A percentile compares a stretch with the other conserved stretches of the same genome.
Evolutionary conservation across 2,888 invertebrate genomes (phyloP).

Genomic region (Papilio protenor): DNA sequence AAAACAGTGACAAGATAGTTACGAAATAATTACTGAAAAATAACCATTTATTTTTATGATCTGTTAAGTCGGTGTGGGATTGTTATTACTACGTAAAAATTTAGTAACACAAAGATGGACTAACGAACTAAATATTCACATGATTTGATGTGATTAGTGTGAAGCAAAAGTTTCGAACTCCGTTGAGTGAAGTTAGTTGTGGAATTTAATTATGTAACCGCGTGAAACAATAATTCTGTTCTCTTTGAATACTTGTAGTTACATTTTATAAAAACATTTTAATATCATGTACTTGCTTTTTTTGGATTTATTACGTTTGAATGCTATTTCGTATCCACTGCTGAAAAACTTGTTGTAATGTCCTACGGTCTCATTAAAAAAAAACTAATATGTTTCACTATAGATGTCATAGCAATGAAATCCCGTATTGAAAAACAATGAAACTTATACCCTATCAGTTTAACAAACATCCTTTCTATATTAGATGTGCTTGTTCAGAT

Average conservation of each 20-base stretch:
- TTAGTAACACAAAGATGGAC: background rate
- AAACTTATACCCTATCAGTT: too few relatives aligned
- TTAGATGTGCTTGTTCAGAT: background rate
- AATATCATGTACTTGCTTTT: background rate
- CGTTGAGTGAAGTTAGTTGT: background rate
- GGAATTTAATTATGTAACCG: slow-evolving; percentile 13
- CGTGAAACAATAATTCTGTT: slow-evolving; percentile 19
- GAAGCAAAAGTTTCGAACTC: slow-evolving; percentile 13
- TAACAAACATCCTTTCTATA: background rate
- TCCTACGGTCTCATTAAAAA: too few relatives aligned
- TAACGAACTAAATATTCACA: slow-evolving; percentile 27
- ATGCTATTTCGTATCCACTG: background rate
- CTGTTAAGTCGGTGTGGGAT: background rate
- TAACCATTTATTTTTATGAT: background rate
- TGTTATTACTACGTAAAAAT: background rate
- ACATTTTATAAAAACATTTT: background rate
- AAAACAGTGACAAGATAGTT: too few relatives aligned
- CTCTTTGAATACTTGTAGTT: background rate
- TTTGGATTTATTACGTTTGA: background rate
- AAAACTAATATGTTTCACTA: too few relatives aligned
- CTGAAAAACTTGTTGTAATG: too few relatives aligned
- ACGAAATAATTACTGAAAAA: background rate
- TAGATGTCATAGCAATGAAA: too few relatives aligned
- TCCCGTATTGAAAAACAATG: too few relatives aligned
- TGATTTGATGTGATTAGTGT: slow-evolving; percentile 10